Evolutionary conservation across 2,797 vertebrate species (phyloP).

Genomic region (Cheirogaleus major): DNA sequence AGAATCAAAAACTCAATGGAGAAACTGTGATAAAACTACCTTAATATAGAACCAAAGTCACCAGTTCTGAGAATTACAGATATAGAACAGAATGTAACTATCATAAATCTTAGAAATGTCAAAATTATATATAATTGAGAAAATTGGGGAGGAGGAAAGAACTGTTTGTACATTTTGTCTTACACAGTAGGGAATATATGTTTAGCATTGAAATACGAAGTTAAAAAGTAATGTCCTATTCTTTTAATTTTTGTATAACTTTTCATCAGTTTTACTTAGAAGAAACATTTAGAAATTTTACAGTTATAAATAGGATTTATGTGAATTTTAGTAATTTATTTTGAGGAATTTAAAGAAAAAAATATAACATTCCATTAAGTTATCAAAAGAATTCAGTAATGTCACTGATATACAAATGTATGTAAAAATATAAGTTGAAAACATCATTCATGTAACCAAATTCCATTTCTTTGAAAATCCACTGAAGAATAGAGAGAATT

Average conservation of each 20-base stretch:
- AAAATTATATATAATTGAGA: not conserved
- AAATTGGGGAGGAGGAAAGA: not conserved
- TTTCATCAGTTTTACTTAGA: not conserved
- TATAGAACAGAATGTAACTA: not conserved
- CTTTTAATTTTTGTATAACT: not conserved
- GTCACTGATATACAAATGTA: not conserved
- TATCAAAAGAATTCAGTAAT: not conserved
- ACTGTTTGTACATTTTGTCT: not conserved
- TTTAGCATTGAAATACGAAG: not conserved
- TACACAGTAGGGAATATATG: not conserved
- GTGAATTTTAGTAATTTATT: not conserved
- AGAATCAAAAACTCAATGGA: not conserved
- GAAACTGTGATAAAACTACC: not conserved
- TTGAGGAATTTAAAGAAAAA: conserved; percentile 22
- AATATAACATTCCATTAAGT: not conserved
- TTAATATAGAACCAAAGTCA: not conserved
- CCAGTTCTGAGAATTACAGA: not conserved
- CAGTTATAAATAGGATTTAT: not conserved
- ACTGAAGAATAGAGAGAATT: not conserved
- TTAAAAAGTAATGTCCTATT: not conserved
- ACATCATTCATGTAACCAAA: not conserved
- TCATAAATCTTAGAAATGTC: not conserved
- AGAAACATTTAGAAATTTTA: not conserved
- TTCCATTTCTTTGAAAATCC: not conserved
- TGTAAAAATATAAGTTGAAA: not conserved